Evolutionary conservation across 1,140 invertebrate species (phyloP), one percentile per base, ranked within the genome.

Genomic region (Lepidurus packardi): DNA sequence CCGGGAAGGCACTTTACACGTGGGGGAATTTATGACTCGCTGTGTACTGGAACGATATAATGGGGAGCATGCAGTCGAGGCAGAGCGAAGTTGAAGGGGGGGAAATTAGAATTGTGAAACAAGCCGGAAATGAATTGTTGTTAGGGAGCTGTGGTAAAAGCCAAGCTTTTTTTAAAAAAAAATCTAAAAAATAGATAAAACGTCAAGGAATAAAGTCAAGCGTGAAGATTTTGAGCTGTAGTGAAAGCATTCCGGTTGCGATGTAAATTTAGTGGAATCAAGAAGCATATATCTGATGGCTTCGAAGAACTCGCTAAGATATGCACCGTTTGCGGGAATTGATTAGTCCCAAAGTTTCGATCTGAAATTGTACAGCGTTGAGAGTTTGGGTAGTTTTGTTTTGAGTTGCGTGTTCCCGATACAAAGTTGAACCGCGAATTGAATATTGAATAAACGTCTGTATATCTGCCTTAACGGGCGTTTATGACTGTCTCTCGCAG

Each of bases 91-190:
- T 65, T 65, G 21, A 65, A 65, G 53, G 16, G 5, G n/a, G 53
- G 8, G 53, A 65, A 65, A 65, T 65, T 13, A 9, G 53, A 65
- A 65, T 65, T 65, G 53, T 9, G 53, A 65, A 65, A 65, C 53
- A 65, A 65, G 53, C 53, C 53, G 53, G 53, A 65, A 65, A 65
- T 65, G 21, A 65, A 65, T 65, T 65, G 8, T 65, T 65, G 53
- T 10, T 47, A 7, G 53, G 53, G 53, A 21, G 53, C 53, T 65
- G 53, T 65, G 53, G 13, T n/a, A 47, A 10, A 47, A 65, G 21
- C 7, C 16, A 4, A 21, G 53, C 53, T 8, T 21, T 65, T 65
- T 5, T 65, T 8, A 1, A 7, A n/a, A n/a, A 7, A 21, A 16
- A 9, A 1, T 7, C n/a, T 4, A 16, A 65, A 21, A 65, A 21